Percentiles rank a stretch among this genome's conserved stretches.
Evolutionary conservation across 2,113 vertebrate genomes (phyloP).

Genomic region (Probosciger aterrimus): DNA sequence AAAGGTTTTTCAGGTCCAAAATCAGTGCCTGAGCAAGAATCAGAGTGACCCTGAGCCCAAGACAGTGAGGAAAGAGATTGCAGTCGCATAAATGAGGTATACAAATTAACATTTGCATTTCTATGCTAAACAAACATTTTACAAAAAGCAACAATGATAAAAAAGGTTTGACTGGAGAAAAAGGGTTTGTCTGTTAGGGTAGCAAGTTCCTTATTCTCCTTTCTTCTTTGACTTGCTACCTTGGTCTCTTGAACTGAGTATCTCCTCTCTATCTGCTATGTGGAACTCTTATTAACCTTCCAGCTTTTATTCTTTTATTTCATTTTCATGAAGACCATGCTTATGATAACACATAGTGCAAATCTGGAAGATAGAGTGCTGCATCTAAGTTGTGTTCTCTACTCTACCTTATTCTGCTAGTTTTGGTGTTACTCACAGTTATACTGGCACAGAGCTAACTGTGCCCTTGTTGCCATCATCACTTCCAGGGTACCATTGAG

Average conservation of each 20-base stretch:
- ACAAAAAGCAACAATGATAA: neutral
- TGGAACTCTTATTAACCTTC: neutral
- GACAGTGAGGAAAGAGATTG: neutral
- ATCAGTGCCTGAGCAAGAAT: neutral
- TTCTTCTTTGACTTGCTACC: neutral
- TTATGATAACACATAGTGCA: neutral
- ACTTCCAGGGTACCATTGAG: neutral
- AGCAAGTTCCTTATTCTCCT: neutral
- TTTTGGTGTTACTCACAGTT: neutral
- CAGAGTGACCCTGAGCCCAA: neutral
- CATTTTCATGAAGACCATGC: neutral
- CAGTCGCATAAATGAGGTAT: neutral
- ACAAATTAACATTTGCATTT: neutral
- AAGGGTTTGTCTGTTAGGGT: neutral
- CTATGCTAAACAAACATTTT: neutral
- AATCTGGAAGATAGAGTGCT: neutral
- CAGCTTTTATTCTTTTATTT: neutral
- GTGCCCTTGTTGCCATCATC: neutral
- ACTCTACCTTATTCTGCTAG: neutral
- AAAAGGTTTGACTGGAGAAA: neutral
- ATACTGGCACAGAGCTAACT: neutral
- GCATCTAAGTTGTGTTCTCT: neutral
- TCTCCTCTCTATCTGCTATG: neutral
- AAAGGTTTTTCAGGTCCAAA: neutral
- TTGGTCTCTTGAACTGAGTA: neutral